Evolutionary conservation across 2,888 invertebrate species (phyloP), one percentile per base, ranked within the genome.

Genomic region (Drosophila macrospina): DNA sequence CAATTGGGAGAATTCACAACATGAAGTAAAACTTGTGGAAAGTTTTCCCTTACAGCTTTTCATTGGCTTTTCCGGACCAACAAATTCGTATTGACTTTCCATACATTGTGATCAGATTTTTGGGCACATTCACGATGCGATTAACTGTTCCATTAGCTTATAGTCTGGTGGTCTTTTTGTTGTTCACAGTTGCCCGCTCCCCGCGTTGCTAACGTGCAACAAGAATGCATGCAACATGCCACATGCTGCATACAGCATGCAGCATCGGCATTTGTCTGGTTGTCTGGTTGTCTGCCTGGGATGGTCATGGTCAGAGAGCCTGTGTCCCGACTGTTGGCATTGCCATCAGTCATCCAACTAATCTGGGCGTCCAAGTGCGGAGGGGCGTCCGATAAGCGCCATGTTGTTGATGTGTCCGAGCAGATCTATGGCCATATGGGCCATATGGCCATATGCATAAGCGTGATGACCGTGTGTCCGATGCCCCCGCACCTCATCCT

Each of bases 301-400:
- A 10, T 8, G 37, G 10, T 10, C 5, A 24, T 44, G 44, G 16
- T 26, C 30, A 37, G 34, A n/a, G 44, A 44, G 44, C 15, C 55
- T 24, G 16, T 30, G 44, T 55, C 32, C 54, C 36, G 52, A 36
- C 65, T 60, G 55, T 64, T 67, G 67, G 32, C 57, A 56, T 28
- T 48, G 57, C 76, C 72, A 76, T 76, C 69, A 60, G 59, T 76
- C 76, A 76, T 72, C 62, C 60, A 64, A 54, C 71, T 75, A 71
- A 75, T 75, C 75, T 75, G 64, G 56, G 74, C 59, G 54, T 11
- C 44, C 47, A 54, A 56, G 64, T 32, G 52, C 56, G 69, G 63
- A 52, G 37, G 47, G 42, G 50, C 59, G 48, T 65, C 55, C 62
- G 68, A 76, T 76, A 76, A 76, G 69, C 76, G 72, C 55, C 68